Percentiles rank a stretch among this genome's conserved stretches.
phyloP scores from a whole-genome alignment of 2,797 vertebrate genomes.

The Takifugu rubripes region DNA sequence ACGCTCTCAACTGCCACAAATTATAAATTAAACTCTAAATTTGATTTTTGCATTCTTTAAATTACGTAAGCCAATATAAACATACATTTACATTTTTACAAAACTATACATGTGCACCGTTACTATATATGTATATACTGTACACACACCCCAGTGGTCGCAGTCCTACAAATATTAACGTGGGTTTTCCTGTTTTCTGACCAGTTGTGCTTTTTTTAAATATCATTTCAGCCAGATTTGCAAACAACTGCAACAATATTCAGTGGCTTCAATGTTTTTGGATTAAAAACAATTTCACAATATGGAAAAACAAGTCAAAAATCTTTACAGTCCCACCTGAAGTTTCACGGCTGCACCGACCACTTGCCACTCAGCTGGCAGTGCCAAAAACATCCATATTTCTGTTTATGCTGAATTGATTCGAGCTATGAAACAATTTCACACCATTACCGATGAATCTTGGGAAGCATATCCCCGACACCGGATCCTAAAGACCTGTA shows the following conservation, averaged over 20 bases:
- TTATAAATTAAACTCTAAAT: conserved; percentile 82
- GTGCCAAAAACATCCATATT: no score
- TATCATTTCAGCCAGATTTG: conserved; percentile 54
- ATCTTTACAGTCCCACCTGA: conserved; percentile 43
- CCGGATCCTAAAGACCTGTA: no score
- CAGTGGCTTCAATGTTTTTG: no score
- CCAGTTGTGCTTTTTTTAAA: conserved; percentile 70
- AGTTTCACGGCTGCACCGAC: conserved; percentile 39
- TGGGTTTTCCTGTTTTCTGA: conserved; percentile 4
- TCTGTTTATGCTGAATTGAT: no score
- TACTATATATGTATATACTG: conserved; percentile 63
- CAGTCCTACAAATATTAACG: conserved; percentile 14
- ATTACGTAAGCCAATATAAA: conserved; percentile 80
- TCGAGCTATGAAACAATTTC: no score
- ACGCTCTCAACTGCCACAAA: conserved; percentile 72
- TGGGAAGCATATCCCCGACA: no score
- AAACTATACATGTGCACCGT: conserved; percentile 77
- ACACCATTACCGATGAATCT: no score
- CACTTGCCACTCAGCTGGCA: background rate
- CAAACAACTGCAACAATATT: conserved; percentile 27
- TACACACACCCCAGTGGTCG: conserved; percentile 46
- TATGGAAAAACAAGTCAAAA: conserved; percentile 68
- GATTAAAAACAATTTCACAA: conserved; percentile 66
- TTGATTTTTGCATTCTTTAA: conserved; percentile 79
- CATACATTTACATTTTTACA: conserved; percentile 79